A percentile compares a stretch with the other conserved stretches of the same genome.
These are phyloP conservation scores for Hydraecia micacea DNA, from an alignment of 2,888 invertebrate genomes.

Conservation along the genomic window DNA sequence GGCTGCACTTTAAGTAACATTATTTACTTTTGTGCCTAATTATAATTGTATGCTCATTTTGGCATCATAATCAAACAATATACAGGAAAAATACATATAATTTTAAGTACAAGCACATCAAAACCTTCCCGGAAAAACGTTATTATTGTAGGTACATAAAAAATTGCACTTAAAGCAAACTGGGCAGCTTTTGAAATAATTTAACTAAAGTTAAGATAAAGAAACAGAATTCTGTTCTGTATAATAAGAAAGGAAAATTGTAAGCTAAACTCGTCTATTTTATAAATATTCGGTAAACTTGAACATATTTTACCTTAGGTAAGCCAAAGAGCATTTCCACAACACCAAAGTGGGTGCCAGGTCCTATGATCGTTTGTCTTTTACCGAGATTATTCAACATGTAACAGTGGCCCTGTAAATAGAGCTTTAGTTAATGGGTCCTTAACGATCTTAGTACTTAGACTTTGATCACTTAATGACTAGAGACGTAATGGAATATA, in stretches of 20 bases:
- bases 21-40: neutral
- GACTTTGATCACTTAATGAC: slow-evolving; percentile 25
- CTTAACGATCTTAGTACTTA: slow-evolving; percentile 16
- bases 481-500: neutral
- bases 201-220: slow-evolving; percentile 7
- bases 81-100: neutral
- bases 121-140: neutral
- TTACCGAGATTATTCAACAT: slow-evolving; percentile 78
- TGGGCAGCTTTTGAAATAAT: neutral
- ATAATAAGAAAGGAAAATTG: neutral
- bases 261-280: neutral
- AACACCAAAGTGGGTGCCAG: slow-evolving; percentile 83
- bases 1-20: neutral
- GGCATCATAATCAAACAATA: neutral
- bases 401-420: slow-evolving; percentile 84
- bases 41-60: neutral
- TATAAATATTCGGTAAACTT: neutral
- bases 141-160: too few relatives aligned
- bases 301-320: slow-evolving; percentile 79
- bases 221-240: slow-evolving; percentile 3
- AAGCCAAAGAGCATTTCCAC: slow-evolving; percentile 88
- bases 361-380: slow-evolving; percentile 75
- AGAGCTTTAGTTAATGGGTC: neutral
- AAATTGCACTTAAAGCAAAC: neutral
- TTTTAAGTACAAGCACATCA: neutral